Evolutionary conservation across 2,888 invertebrate species (phyloP).

Genomic region (Ethmia dodecea): DNA sequence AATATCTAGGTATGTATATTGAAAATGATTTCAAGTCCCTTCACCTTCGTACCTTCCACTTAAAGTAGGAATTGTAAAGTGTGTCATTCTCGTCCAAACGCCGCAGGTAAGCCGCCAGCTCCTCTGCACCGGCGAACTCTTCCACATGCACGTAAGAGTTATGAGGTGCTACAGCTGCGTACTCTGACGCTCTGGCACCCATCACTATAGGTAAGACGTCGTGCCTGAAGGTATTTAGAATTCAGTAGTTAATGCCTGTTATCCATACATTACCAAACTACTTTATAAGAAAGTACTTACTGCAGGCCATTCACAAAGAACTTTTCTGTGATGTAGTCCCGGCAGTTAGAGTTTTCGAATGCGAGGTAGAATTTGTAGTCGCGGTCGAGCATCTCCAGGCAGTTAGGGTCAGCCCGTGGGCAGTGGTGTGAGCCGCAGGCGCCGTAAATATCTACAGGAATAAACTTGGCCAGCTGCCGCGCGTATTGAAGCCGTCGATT

Average conservation of each 20-base stretch:
- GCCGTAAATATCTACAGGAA: slow-evolving; percentile 94
- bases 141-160: slow-evolving; percentile 97
- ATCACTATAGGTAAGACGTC: slow-evolving; percentile 96
- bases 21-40: too few species aligned
- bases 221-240: too few species aligned
- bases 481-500: slow-evolving; percentile 94
- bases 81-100: slow-evolving; percentile 91
- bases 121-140: slow-evolving; percentile 92
- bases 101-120: slow-evolving; percentile 91
- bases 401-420: slow-evolving; percentile 88
- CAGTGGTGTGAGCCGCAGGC: slow-evolving; percentile 92
- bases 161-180: slow-evolving; percentile 91
- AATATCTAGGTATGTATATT: too few species aligned
- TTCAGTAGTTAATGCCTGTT: background rate
- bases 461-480: slow-evolving; percentile 88
- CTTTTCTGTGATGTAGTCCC: slow-evolving; percentile 97
- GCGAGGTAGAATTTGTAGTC: slow-evolving; percentile 98
- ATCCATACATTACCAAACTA: background rate
- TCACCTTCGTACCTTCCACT: slow-evolving; percentile 89
- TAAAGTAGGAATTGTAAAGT: slow-evolving; percentile 96
- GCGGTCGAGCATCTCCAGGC: slow-evolving; percentile 92
- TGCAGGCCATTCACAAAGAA: slow-evolving; percentile 96
- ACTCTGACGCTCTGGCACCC: slow-evolving; percentile 96
- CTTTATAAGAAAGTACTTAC: slow-evolving; percentile 73
- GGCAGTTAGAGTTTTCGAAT: slow-evolving; percentile 98